Evolutionary conservation across 2,888 invertebrate species (phyloP).

Genomic region (Lithophane socia): DNA sequence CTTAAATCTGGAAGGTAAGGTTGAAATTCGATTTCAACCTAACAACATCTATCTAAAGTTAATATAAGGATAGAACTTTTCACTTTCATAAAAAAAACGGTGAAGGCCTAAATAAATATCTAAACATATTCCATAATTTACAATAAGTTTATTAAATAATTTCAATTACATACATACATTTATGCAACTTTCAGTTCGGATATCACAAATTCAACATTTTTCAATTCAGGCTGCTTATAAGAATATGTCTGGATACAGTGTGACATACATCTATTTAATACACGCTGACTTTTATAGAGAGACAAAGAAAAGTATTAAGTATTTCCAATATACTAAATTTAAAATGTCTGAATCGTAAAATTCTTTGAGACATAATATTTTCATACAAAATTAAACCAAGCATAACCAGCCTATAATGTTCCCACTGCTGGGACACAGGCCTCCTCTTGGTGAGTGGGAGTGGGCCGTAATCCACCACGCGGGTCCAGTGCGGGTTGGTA

Average conservation of each 20-base stretch:
- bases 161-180: constrained; percentile 51
- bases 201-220: constrained; percentile 56
- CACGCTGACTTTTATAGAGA: constrained; percentile 33
- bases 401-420: too few species aligned
- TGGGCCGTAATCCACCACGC: too few species aligned
- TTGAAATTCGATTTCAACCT: constrained; percentile 9
- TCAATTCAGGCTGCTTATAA: constrained; percentile 29
- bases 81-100: constrained; percentile 3
- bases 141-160: constrained; percentile 56
- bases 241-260: constrained; percentile 58
- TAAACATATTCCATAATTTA: constrained; percentile 59
- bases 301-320: not conserved
- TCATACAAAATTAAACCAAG: too few species aligned
- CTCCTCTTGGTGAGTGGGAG: too few species aligned
- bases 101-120: constrained; percentile 48
- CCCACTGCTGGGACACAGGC: too few species aligned
- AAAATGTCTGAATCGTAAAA: too few species aligned
- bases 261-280: constrained; percentile 30
- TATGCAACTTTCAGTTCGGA: constrained; percentile 59
- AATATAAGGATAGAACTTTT: not conserved
- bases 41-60: constrained; percentile 2
- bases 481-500: too few species aligned
- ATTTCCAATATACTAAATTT: too few species aligned
- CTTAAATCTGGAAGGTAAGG: not conserved
- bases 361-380: too few species aligned